These are phyloP conservation scores for Trachemys scripta DNA, from an alignment of 2,113 vertebrate genomes.

Conservation along the genomic window DNA sequence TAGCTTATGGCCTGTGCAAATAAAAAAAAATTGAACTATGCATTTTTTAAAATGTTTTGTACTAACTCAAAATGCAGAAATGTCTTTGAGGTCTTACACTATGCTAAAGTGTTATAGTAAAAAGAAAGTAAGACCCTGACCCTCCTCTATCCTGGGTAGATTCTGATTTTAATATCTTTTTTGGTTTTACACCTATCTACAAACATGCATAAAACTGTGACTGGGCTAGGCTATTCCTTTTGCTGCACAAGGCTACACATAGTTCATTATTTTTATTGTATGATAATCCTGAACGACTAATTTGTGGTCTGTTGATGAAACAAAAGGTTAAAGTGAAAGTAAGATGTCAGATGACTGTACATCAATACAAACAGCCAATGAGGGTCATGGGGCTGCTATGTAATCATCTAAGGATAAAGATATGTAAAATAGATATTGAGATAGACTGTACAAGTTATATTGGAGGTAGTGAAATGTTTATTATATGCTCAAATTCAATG, in stretches of 20 bases:
- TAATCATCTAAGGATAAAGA: background rate
- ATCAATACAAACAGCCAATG: background rate
- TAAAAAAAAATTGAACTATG: constrained; percentile 81
- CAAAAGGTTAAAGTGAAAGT: background rate
- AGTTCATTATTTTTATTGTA: background rate
- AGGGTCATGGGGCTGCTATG: background rate
- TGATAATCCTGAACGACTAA: background rate
- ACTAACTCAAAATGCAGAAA: constrained; percentile 79
- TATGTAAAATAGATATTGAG: background rate
- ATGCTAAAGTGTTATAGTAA: constrained; percentile 73
- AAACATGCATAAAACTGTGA: background rate
- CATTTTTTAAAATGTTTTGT: constrained; percentile 84
- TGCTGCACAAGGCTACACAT: background rate
- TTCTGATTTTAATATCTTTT: constrained; percentile 35
- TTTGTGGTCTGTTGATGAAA: background rate
- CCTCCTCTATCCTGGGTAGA: background rate
- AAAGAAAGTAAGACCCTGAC: constrained; percentile 49
- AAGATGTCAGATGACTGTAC: background rate
- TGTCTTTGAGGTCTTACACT: constrained; percentile 41
- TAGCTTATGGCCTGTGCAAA: constrained; percentile 79
- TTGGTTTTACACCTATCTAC: background rate
- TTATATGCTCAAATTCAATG: background rate
- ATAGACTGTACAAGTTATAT: background rate
- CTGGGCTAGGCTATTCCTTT: background rate
- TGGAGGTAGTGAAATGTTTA: background rate